Evolutionary conservation across 2,888 invertebrate species (phyloP).

Genomic region (Tenthredo scrophulariae): DNA sequence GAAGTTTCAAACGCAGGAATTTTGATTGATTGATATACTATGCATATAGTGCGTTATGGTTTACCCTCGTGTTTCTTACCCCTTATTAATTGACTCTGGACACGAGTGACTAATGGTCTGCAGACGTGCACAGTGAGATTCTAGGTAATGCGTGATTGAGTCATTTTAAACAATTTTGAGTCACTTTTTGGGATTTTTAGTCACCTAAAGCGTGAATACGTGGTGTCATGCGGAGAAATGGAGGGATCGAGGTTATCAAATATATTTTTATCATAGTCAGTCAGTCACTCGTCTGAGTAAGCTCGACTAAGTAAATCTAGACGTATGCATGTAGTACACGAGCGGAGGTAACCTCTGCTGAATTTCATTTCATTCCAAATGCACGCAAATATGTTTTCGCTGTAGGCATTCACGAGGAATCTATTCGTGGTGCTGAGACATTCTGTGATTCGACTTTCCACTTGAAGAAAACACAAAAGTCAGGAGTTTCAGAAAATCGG

Average conservation of each 20-base stretch:
- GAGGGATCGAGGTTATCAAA: slow-evolving; percentile 14
- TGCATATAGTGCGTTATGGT: background rate
- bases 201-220: background rate
- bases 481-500: background rate
- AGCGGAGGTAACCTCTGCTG: background rate
- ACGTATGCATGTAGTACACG: background rate
- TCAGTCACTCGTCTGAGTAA: slow-evolving; percentile 14
- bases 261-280: background rate
- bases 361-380: slow-evolving; percentile 13
- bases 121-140: background rate
- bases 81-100: background rate
- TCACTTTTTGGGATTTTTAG: slow-evolving; percentile 1
- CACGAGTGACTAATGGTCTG: slow-evolving; percentile 21
- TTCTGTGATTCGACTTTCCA: background rate
- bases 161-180: slow-evolving; percentile 13
- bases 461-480: background rate
- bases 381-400: background rate
- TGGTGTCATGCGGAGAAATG: background rate
- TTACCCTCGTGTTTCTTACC: background rate
- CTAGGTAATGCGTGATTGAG: background rate
- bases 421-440: slow-evolving; percentile 36
- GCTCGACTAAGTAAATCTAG: slow-evolving; percentile 3
- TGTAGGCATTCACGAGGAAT: background rate
- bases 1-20: background rate
- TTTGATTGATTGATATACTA: slow-evolving; percentile 11